Base-by-base conservation (phyloP, 2,888 invertebrate genomes). In the Dicranocentrus wangi region DNA sequence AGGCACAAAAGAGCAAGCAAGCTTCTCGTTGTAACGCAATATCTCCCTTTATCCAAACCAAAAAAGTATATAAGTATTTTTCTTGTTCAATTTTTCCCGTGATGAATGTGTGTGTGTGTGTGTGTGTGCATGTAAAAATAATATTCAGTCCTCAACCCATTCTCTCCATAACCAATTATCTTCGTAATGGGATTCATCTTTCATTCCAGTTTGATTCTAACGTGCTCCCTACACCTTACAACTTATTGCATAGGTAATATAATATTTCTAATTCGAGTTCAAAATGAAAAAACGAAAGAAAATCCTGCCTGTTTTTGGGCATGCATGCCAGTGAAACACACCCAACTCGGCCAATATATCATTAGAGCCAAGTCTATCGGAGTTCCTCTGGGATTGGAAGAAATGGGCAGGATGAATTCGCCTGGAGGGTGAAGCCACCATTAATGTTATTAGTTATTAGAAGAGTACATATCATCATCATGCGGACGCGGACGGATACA, bases 131-230 rank as follows among this genome's bases (percentile, higher is more conserved):
- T n/a, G 15, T 51, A 15, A 51, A 51, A 2, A 3, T 32, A 32
- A 10, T 32, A n/a, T 32, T 10, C 32, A 10, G 10, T 7, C 3
- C 3, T 7, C 3, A 32, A 32, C 10, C 32, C 32, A n/a, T n/a
- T 47, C 17, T 7, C 39, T 81, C 76, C 76, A 76, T 77, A 76
- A 66, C 76, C 81, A 81, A 81, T 81, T 81, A 81, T 81, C 71
- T 71, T 51, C 23, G 61, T 76, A 76, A 81, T 71, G 76, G 68
- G 19, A 5, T 23, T 61, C 61, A 72, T 72, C 47, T 25, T 51
- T 72, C 72, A 72, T 72, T 72, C 72, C 61, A 72, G 28, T 72
- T 72, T 61, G 47, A 72, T 72, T 72, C 51, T 28, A 61, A 13
- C 21, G 28, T 53, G 21, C 17, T 27, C 43, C 42, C 51, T 28